A percentile compares a stretch with the other conserved stretches of the same genome.
phyloP scores from a whole-genome alignment of 1,140 invertebrate species.

The Apis cerana region DNA sequence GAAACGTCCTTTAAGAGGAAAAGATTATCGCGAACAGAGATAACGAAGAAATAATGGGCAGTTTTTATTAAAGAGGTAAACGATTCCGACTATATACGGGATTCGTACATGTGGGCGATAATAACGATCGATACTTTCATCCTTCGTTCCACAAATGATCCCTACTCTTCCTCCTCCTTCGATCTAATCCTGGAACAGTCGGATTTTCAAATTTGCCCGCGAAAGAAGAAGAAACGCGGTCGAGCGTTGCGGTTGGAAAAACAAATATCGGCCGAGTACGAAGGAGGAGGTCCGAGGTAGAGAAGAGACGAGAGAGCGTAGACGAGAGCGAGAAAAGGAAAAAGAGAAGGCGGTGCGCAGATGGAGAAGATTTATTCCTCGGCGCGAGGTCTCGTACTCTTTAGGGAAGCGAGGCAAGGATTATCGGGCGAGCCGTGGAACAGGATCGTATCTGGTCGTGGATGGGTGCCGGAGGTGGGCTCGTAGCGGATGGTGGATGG shows the following conservation, averaged over 20 bases:
- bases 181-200: slow-evolving; percentile 9
- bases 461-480: slow-evolving; percentile 55
- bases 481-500: slow-evolving; percentile 48
- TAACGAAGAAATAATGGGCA: slow-evolving; percentile 26
- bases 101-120: slow-evolving; percentile 32
- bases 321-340: background rate
- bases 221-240: too few species aligned
- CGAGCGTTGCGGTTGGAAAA: too few species aligned
- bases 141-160: too few species aligned
- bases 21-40: background rate
- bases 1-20: background rate
- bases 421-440: slow-evolving; percentile 35
- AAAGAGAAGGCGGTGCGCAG: background rate
- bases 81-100: background rate
- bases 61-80: slow-evolving; percentile 5
- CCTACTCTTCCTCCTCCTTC: background rate
- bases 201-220: slow-evolving; percentile 27
- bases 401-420: slow-evolving; percentile 29
- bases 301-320: too few species aligned
- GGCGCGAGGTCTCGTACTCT: background rate
- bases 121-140: slow-evolving; percentile 42
- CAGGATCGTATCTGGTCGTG: slow-evolving; percentile 54
- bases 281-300: too few species aligned
- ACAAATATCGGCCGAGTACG: too few species aligned
- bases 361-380: background rate